Conservation (phyloP, 2,113 vertebrate genomes). For the Campylorhamphus procurvoides region DNA sequence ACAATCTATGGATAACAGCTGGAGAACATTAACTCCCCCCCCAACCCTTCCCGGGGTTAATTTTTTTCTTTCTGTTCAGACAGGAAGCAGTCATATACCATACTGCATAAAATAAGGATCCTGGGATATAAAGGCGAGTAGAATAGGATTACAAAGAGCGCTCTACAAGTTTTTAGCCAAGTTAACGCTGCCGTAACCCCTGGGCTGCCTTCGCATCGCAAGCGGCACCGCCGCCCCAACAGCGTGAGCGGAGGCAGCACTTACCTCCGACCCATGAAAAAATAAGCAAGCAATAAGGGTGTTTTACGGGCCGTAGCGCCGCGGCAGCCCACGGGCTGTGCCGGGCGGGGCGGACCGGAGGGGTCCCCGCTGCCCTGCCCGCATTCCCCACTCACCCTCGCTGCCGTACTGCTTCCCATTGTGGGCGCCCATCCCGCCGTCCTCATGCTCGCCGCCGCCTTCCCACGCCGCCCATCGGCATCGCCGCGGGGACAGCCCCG, state of each 20-base stretch:
- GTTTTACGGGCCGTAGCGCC: background rate
- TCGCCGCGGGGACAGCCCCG: background rate
- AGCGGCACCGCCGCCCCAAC: background rate
- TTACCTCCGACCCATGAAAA: background rate
- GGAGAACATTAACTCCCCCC: slow-evolving; percentile 80
- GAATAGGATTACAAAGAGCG: slow-evolving; percentile 30
- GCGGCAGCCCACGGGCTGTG: background rate
- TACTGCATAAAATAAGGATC: slow-evolving; percentile 46
- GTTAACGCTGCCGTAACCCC: background rate
- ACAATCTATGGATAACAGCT: slow-evolving; percentile 79
- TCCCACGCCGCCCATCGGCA: slow-evolving; percentile 57
- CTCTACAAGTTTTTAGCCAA: background rate
- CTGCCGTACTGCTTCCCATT: slow-evolving; percentile 97
- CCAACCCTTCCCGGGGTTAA: background rate
- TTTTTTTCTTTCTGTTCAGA: slow-evolving; percentile 70
- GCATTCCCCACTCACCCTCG: slow-evolving; percentile 84
- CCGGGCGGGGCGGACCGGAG: no score
- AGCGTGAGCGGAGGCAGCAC: background rate
- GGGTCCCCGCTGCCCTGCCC: background rate
- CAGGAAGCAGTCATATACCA: slow-evolving; percentile 78
- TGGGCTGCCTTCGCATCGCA: background rate
- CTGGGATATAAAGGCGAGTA: slow-evolving; percentile 47
- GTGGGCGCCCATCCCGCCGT: slow-evolving; percentile 94
- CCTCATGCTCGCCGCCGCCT: slow-evolving; percentile 85
- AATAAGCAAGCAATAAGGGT: background rate